These are phyloP conservation scores for Cyprinodon tularosa DNA, from an alignment of 2,113 vertebrate species.

Conservation along the genomic window DNA sequence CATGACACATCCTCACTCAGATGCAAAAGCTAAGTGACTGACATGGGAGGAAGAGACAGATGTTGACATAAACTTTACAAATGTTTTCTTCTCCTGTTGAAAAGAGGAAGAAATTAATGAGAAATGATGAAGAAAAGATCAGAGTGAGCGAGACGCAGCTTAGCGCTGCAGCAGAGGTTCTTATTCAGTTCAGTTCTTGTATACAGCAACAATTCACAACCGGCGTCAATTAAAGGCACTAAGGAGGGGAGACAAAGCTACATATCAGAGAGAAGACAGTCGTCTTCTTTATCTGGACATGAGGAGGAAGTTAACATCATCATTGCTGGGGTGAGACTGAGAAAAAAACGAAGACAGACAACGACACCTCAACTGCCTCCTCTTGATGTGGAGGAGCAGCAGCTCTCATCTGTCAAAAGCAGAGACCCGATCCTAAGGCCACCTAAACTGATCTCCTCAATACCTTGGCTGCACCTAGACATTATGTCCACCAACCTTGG, in stretches of 20 bases:
- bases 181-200: background rate
- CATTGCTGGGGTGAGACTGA: constrained; percentile 43
- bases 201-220: no score
- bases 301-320: constrained; percentile 54
- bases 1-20: constrained; percentile 66
- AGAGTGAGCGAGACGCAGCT: constrained; percentile 35
- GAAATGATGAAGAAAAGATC: background rate
- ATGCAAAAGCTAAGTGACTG: constrained; percentile 11
- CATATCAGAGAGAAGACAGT: constrained; percentile 51
- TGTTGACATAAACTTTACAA: background rate
- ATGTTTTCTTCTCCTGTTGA: background rate
- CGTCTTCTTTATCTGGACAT: constrained; percentile 57
- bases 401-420: no score
- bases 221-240: constrained; percentile 6
- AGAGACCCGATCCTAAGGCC: no score
- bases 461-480: no score
- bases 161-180: constrained; percentile 63
- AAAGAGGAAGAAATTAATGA: background rate
- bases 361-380: no score
- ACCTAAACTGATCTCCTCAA: no score
- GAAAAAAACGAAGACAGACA: constrained; percentile 43
- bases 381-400: no score
- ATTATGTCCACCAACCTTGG: no score
- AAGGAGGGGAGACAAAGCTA: constrained; percentile 62
- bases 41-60: constrained; percentile 8